These are phyloP conservation scores for Etheostoma nigrum DNA, from an alignment of 2,797 vertebrate genomes.

Conservation along the genomic window DNA sequence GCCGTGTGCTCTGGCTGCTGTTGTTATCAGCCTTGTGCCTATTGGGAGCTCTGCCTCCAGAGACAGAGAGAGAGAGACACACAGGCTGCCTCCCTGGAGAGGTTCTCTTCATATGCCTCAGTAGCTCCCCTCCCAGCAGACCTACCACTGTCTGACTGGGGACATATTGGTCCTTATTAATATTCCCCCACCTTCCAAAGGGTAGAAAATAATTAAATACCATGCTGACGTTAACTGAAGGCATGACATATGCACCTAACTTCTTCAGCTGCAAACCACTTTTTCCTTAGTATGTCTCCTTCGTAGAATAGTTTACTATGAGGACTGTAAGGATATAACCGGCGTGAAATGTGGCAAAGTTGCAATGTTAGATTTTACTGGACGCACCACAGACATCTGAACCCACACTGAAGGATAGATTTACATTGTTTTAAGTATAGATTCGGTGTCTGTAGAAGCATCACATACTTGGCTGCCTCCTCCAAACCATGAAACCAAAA, in stretches of 20 bases:
- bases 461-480: not conserved
- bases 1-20: constrained; percentile 65
- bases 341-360: not conserved
- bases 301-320: not conserved
- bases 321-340: not conserved
- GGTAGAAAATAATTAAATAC: constrained; percentile 15
- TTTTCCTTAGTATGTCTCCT: not conserved
- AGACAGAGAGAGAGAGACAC: constrained; percentile 40
- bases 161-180: constrained; percentile 60
- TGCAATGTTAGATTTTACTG: not conserved
- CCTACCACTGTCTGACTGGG: constrained; percentile 61
- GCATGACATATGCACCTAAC: constrained; percentile 20
- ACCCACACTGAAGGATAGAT: not conserved
- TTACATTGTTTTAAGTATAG: not conserved
- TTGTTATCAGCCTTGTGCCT: constrained; percentile 71
- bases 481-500: constrained; percentile 14
- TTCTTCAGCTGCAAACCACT: not conserved
- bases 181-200: constrained; percentile 36
- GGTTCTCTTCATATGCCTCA: constrained; percentile 69
- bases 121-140: constrained; percentile 71
- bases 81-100: constrained; percentile 66
- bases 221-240: not conserved
- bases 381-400: not conserved
- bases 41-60: constrained; percentile 68
- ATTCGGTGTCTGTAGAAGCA: not conserved